Conservation (phyloP, 1,140 invertebrate genomes). For the Leptopilina boulardi region DNA sequence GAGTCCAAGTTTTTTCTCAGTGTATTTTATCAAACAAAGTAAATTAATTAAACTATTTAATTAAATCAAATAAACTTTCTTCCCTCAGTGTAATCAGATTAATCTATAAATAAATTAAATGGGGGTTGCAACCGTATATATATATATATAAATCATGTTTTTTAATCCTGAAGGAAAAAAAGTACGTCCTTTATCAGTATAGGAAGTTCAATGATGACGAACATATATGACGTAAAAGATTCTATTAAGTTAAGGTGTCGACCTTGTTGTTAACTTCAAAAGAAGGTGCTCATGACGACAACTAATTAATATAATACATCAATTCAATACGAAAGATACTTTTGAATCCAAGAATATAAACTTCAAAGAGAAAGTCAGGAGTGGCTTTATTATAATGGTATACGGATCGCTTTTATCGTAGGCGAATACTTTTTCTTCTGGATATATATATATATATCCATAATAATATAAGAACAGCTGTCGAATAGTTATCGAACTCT, state of each 20-base stretch:
- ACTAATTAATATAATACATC: background rate
- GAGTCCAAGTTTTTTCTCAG: no score
- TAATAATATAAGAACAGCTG: no score
- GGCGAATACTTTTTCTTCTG: background rate
- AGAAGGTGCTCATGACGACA: conserved; percentile 3
- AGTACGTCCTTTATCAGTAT: conserved; percentile 35
- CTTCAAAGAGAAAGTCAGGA: background rate
- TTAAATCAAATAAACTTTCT: no score
- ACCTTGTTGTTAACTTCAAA: background rate
- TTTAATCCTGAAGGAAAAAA: background rate
- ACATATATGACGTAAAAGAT: conserved; percentile 6
- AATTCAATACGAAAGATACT: background rate
- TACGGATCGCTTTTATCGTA: background rate
- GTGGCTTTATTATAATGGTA: background rate
- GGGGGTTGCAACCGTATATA: background rate
- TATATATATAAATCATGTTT: background rate
- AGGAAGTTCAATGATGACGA: conserved; percentile 42
- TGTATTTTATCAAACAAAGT: no score
- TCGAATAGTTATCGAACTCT: background rate
- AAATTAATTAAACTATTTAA: no score
- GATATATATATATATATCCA: background rate
- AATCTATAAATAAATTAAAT: no score
- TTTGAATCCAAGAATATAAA: background rate
- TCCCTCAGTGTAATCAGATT: no score
- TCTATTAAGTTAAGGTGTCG: background rate